Evolutionary conservation across 2,888 invertebrate genomes (phyloP).

Genomic region (Ramazzottius varieornatus): DNA sequence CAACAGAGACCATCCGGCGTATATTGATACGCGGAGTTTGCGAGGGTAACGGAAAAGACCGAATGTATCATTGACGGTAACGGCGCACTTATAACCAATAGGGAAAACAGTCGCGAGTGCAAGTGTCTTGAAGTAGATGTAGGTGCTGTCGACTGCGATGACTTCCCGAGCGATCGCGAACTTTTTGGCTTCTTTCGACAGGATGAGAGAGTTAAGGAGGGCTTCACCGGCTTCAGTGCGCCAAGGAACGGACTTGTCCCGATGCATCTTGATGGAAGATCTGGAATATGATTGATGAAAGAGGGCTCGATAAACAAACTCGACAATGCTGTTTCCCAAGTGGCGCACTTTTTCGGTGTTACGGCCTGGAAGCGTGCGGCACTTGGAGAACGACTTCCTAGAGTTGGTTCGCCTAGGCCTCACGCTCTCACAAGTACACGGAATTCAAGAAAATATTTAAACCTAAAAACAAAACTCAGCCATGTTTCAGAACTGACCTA

Average conservation of each 20-base stretch:
- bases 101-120: slow-evolving; percentile 5
- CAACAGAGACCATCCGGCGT: slow-evolving; percentile 8
- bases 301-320: too few species aligned
- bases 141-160: slow-evolving; percentile 8
- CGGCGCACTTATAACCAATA: slow-evolving; percentile 8
- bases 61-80: slow-evolving; percentile 7
- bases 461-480: too few species aligned
- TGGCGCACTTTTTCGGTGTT: too few species aligned
- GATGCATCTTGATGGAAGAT: background rate
- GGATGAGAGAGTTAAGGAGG: slow-evolving; percentile 11
- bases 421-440: too few species aligned
- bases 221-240: slow-evolving; percentile 9
- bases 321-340: too few species aligned
- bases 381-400: too few species aligned
- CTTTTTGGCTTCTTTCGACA: slow-evolving; percentile 12
- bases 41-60: slow-evolving; percentile 8
- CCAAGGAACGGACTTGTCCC: slow-evolving; percentile 11
- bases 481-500: too few species aligned
- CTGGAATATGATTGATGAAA: too few species aligned
- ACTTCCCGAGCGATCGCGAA: slow-evolving; percentile 15
- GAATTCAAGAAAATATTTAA: too few species aligned
- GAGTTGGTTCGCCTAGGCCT: too few species aligned
- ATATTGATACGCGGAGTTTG: slow-evolving; percentile 8
- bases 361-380: too few species aligned
- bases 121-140: slow-evolving; percentile 8